phyloP scores from a whole-genome alignment of 2,797 vertebrate genomes.

The Percopsis omiscomaycus region DNA sequence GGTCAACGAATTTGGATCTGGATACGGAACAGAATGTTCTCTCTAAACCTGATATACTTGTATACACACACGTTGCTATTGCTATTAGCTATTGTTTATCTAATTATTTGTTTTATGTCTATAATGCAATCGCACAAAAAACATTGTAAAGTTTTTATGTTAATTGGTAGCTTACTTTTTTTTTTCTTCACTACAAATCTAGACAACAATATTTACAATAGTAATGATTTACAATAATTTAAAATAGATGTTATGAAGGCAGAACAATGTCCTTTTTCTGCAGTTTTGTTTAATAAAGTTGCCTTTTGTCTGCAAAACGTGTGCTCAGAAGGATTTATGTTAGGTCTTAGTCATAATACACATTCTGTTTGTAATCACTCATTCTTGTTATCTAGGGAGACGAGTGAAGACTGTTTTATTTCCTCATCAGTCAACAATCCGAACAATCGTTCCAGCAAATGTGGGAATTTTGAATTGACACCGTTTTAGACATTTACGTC shows the following conservation, averaged over 20 bases:
- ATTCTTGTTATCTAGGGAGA: background rate
- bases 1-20: slow-evolving; percentile 82
- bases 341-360: slow-evolving; percentile 6
- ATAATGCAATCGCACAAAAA: no score
- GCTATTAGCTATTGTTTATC: slow-evolving; percentile 4
- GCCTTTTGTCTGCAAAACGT: slow-evolving; percentile 23
- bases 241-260: background rate
- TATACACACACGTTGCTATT: background rate
- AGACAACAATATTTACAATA: no score
- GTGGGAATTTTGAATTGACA: background rate
- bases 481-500: slow-evolving; percentile 17
- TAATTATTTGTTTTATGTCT: background rate
- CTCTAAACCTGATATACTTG: slow-evolving; percentile 55
- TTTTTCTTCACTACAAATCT: no score
- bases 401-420: background rate
- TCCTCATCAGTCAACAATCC: background rate
- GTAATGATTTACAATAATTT: no score
- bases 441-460: background rate
- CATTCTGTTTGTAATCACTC: background rate
- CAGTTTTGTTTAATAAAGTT: slow-evolving; percentile 51
- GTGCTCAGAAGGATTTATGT: background rate
- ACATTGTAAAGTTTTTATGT: no score
- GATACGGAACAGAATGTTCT: slow-evolving; percentile 72
- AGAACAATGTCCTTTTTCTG: slow-evolving; percentile 3
- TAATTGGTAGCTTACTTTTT: no score